Evolutionary conservation across 1,140 invertebrate genomes (phyloP).

Genomic region (Aphelinus certus): DNA sequence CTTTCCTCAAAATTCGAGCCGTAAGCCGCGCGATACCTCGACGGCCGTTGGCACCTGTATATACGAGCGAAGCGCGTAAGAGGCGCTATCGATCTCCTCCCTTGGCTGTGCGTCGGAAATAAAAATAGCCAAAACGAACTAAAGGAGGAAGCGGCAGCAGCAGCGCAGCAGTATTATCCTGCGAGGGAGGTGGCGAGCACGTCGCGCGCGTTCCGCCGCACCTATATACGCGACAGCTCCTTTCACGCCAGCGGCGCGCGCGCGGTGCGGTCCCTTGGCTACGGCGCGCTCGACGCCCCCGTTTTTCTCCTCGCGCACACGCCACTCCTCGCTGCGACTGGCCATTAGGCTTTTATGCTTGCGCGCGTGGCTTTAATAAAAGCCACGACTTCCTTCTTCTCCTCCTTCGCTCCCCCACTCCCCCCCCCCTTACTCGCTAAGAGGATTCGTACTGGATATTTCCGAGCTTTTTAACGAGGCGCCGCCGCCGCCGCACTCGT

Average conservation of each 20-base stretch:
- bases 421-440: not conserved
- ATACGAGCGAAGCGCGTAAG: no score
- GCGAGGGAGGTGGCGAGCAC: slow-evolving; percentile 15
- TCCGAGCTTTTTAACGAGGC: slow-evolving; percentile 32
- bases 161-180: slow-evolving; percentile 26
- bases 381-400: not conserved
- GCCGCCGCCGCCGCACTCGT: not conserved
- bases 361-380: slow-evolving; percentile 17
- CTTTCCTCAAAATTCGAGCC: no score
- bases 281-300: not conserved
- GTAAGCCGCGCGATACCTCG: no score
- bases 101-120: slow-evolving; percentile 1
- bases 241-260: not conserved
- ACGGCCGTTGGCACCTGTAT: no score
- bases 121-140: slow-evolving; percentile 36
- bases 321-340: slow-evolving; percentile 21
- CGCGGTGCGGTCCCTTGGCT: not conserved
- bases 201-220: slow-evolving; percentile 31
- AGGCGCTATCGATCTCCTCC: no score
- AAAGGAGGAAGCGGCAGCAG: not conserved
- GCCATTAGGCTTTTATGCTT: slow-evolving; percentile 28
- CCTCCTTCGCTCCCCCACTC: no score
- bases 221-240: not conserved
- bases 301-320: not conserved
- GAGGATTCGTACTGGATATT: slow-evolving; percentile 14